Base-by-base conservation (phyloP, 1,140 invertebrate species). In the Bombus consobrinus region DNA sequence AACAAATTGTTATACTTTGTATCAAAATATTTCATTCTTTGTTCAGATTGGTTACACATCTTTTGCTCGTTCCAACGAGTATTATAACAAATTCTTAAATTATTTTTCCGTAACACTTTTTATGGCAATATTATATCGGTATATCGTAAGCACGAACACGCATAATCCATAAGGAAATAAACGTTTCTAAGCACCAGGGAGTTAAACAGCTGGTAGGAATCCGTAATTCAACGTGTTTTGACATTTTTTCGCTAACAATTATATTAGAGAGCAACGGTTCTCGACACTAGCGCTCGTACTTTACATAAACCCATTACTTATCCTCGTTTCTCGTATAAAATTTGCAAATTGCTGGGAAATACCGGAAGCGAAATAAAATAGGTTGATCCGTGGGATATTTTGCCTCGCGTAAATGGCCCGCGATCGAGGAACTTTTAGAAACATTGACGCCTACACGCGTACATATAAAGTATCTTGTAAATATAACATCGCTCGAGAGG, bases 401-500 rank as follows among this genome's bases (percentile, higher is more conserved):
- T 57, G 13, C 57, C 69, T 28, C 5, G 12, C n/a, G 69, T 74
- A 74, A 82, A n/a, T 82, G 69, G 57, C 53, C 39, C 69, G 32
- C 80, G 53, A 82, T 22, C 80, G 69, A 81, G 69, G 73, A 73
- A 41, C 68, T 39, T 32, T 32, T 18, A 43, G 41, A 18, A 79
- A 43, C 62, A 34, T 41, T 12, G 12, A 32, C 39, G 28, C 22
- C 22, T 74, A 12, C 10, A 2, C 3, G 18, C 32, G 1, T 53
- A 22, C 47, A 53, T 53, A 53, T 53, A 22, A 53, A 53, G 47
- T 53, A 53, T 18, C 47, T 22, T 53, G 22, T 53, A 53, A 8
- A 53, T 53, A 53, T 53, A 8, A 18, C 8, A 22, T 53, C 47
- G 18, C 47, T 53, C 47, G 5, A 53, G 22, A 53, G 5, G 18